Percentiles rank a stretch among this genome's conserved stretches.
These are phyloP conservation scores for Xanthia icteritia DNA, from an alignment of 2,888 invertebrate genomes.

Conservation along the genomic window DNA sequence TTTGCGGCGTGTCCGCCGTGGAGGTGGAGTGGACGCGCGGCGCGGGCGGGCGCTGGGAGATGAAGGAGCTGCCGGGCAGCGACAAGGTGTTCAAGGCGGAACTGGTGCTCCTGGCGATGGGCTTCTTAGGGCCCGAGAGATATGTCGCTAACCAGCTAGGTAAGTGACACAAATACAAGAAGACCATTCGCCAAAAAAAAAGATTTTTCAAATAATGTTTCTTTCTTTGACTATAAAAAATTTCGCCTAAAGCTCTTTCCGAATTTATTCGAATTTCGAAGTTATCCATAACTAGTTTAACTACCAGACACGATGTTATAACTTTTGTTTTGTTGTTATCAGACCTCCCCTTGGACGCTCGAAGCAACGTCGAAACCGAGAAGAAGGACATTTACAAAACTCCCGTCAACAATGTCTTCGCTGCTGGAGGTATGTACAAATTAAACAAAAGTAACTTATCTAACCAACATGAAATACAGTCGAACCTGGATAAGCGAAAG, in stretches of 20 bases:
- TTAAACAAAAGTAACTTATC: background rate
- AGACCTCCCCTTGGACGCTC: conserved; percentile 95
- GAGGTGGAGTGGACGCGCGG: conserved; percentile 98
- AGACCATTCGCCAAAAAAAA: background rate
- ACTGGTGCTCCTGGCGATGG: conserved; percentile 99
- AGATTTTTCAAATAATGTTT: no score
- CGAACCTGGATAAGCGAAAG: no score
- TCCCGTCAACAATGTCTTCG: conserved; percentile 95
- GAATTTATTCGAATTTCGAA: background rate
- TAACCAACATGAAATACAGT: background rate
- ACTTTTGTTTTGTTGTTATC: conserved; percentile 36
- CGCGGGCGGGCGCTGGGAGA: conserved; percentile 97
- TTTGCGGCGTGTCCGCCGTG: conserved; percentile 97
- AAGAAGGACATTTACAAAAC: conserved; percentile 94
- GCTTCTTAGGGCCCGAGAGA: conserved; percentile 98
- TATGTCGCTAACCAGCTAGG: conserved; percentile 95
- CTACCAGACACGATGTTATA: background rate
- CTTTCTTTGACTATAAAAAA: no score
- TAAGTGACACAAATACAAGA: conserved; percentile 53
- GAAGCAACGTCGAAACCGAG: conserved; percentile 97
- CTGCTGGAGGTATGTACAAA: conserved; percentile 95
- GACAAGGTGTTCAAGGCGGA: conserved; percentile 96
- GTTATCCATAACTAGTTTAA: background rate
- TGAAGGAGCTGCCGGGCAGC: conserved; percentile 95
- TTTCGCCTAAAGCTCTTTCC: background rate